Conservation (phyloP, 2,797 vertebrate species). For the Protonibea diacanthus region DNA sequence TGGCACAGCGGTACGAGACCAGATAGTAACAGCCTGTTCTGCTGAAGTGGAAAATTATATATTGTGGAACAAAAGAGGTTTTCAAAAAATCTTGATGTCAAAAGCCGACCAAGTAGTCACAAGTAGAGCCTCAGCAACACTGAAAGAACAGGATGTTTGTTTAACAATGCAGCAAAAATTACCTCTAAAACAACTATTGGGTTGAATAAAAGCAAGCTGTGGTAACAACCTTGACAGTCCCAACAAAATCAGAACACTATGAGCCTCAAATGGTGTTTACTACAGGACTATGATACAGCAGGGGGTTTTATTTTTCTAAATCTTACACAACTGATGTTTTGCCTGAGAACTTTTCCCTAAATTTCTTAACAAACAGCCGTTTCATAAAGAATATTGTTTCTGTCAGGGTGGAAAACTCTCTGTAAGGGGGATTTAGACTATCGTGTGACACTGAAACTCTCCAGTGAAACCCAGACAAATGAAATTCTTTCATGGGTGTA, state of each 20-base stretch:
- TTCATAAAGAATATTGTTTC: neutral
- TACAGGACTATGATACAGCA: too few species aligned
- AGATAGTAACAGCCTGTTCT: constrained; percentile 1
- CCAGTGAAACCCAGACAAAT: constrained; percentile 20
- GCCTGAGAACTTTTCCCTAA: neutral
- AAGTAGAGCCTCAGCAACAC: neutral
- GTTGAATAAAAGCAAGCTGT: neutral
- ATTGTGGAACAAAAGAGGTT: neutral
- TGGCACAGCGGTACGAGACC: neutral
- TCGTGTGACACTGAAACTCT: constrained; percentile 17
- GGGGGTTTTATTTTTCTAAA: neutral
- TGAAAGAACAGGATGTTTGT: constrained; percentile 2
- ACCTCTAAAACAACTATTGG: neutral
- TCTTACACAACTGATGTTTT: neutral
- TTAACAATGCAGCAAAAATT: neutral
- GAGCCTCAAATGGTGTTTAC: neutral
- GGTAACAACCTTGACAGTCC: neutral
- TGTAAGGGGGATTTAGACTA: neutral
- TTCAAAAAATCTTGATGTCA: constrained; percentile 4
- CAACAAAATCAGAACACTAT: neutral
- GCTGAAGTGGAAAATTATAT: neutral
- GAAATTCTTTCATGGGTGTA: constrained; percentile 14
- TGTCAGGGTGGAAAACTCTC: neutral
- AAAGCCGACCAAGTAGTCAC: neutral
- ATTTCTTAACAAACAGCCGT: neutral